Percentiles rank a stretch among this genome's conserved stretches.
phyloP scores from a whole-genome alignment of 2,113 vertebrate species.

The Rhadina sibilatrix region DNA sequence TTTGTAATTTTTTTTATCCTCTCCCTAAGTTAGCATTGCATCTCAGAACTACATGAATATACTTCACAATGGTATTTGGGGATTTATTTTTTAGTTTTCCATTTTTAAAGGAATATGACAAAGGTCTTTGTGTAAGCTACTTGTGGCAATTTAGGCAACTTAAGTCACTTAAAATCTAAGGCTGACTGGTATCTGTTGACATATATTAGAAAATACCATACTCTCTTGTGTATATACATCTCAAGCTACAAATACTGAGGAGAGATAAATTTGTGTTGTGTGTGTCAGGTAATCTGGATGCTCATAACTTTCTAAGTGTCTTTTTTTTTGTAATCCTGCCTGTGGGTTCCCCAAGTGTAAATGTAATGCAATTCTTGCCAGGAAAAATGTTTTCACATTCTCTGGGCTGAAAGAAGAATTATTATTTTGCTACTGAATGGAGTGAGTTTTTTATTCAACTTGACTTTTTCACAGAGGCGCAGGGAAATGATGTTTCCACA shows the following conservation, averaged over 20 bases:
- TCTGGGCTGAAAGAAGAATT: background rate
- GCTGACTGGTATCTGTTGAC: background rate
- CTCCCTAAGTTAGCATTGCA: background rate
- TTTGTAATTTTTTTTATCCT: background rate
- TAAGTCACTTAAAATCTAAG: background rate
- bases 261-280: background rate
- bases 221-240: background rate
- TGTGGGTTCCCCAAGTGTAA: background rate
- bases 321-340: background rate
- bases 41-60: background rate
- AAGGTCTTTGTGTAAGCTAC: background rate
- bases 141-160: background rate
- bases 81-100: background rate
- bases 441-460: background rate
- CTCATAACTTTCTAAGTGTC: background rate
- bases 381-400: slow-evolving; percentile 43
- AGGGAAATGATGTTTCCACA: background rate
- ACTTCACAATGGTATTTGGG: background rate
- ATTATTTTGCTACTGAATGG: background rate
- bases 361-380: background rate
- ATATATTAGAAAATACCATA: slow-evolving; percentile 4
- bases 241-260: background rate
- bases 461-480: background rate
- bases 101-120: background rate
- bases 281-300: background rate